A percentile compares a stretch with the other conserved stretches of the same genome.
Conservation (phyloP, 2,797 vertebrate species). For the Psittacula derbiana region DNA sequence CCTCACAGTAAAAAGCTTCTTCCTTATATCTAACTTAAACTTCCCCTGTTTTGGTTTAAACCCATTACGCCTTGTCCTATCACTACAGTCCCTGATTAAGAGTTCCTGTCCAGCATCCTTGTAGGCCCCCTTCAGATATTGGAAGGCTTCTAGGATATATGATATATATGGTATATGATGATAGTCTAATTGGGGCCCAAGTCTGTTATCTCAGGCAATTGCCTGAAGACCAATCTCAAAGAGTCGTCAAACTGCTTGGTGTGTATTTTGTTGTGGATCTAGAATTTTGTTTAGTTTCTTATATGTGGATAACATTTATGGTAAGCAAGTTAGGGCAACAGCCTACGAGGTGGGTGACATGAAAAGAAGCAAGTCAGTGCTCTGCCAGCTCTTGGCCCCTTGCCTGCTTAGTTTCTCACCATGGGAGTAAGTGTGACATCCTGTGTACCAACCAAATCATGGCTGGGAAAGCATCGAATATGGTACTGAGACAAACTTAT, state of each 20-base stretch:
- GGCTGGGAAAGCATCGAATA: background rate
- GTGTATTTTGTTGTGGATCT: background rate
- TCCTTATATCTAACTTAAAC: background rate
- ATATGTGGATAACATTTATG: background rate
- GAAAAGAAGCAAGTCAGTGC: background rate
- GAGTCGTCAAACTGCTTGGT: background rate
- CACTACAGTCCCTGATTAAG: background rate
- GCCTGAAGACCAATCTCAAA: background rate
- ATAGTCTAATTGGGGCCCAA: accelerated
- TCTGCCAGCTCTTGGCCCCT: background rate
- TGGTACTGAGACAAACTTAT: background rate
- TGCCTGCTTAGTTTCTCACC: accelerated
- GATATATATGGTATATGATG: background rate
- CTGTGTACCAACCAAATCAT: background rate
- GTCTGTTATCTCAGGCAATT: background rate
- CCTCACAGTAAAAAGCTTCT: background rate
- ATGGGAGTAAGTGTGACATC: background rate
- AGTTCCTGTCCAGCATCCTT: background rate
- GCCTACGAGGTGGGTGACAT: background rate
- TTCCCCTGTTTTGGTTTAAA: background rate
- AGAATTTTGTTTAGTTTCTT: background rate
- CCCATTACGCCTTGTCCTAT: background rate
- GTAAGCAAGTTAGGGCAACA: background rate
- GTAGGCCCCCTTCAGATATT: background rate
- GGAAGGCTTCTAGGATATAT: background rate